These are phyloP conservation scores for Amblyopsis rosae DNA, from an alignment of 2,113 vertebrate species.

Conservation along the genomic window DNA sequence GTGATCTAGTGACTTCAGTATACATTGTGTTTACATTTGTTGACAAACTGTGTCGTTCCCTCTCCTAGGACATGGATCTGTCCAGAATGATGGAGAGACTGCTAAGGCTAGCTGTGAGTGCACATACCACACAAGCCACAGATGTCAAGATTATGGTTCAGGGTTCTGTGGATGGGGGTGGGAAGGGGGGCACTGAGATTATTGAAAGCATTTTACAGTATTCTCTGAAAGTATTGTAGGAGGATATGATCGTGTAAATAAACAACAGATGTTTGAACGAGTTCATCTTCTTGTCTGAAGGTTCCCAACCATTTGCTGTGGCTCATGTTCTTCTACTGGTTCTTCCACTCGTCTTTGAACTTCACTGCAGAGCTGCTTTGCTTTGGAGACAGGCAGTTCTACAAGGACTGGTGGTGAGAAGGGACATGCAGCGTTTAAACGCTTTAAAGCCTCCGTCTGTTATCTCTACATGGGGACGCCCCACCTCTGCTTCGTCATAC, in stretches of 20 bases:
- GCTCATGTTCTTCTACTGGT: constrained; percentile 94
- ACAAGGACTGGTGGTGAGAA: constrained; percentile 92
- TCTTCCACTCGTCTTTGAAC: constrained; percentile 92
- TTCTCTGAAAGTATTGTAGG: no score
- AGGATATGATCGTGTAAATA: no score
- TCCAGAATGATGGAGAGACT: constrained; percentile 87
- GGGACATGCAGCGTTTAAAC: background rate
- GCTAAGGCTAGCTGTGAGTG: constrained; percentile 87
- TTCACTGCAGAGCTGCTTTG: constrained; percentile 84
- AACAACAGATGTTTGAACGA: no score
- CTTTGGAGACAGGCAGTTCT: constrained; percentile 92
- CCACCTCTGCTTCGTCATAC: no score
- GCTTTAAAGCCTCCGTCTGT: no score
- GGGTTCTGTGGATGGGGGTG: no score
- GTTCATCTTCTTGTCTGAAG: constrained; percentile 59
- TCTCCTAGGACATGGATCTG: constrained; percentile 88
- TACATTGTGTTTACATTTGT: no score
- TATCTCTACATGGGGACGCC: no score
- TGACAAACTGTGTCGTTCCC: background rate
- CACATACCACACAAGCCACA: background rate
- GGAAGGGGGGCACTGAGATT: no score
- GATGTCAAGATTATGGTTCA: no score
- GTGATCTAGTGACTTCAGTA: no score
- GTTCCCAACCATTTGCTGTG: constrained; percentile 93
- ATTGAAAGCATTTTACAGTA: no score